These are phyloP conservation scores for Macroteleia sp. DNA, from an alignment of 2,888 invertebrate genomes.

Conservation along the genomic window DNA sequence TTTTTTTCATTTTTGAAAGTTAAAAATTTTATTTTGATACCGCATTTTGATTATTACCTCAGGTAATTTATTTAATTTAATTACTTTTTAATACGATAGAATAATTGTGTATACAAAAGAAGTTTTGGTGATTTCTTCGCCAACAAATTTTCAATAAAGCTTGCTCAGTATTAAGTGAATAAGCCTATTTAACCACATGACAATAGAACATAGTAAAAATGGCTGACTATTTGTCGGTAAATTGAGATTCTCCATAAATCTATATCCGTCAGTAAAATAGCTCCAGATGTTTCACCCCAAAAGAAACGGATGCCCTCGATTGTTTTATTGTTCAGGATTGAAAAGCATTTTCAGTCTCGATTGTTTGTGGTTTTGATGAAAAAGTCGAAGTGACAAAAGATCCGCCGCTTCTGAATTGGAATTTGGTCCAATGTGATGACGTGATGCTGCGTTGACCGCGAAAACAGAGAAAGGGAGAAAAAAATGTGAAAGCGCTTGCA, in stretches of 20 bases:
- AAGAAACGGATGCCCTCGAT: conserved; percentile 55
- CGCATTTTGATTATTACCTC: too few species aligned
- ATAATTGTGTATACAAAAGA: too few species aligned
- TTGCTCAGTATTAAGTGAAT: conserved; percentile 34
- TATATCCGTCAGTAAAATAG: conserved; percentile 50
- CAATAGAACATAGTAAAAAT: conserved; percentile 18
- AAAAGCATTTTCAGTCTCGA: conserved; percentile 63
- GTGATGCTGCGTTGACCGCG: conserved; percentile 50
- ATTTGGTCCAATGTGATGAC: conserved; percentile 46
- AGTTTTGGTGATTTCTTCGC: too few species aligned
- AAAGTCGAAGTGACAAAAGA: conserved; percentile 61
- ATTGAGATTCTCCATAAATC: conserved; percentile 46
- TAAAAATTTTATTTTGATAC: too few species aligned
- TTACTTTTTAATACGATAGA: too few species aligned
- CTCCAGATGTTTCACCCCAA: conserved; percentile 52
- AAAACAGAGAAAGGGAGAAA: conserved; percentile 28
- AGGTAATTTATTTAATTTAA: too few species aligned
- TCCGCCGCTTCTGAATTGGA: conserved; percentile 42
- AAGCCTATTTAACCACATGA: conserved; percentile 41
- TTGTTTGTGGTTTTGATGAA: conserved; percentile 65
- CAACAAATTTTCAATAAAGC: conserved; percentile 12
- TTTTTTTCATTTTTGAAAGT: too few species aligned
- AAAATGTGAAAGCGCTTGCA: conserved; percentile 24
- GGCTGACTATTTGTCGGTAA: conserved; percentile 41
- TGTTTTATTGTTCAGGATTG: conserved; percentile 63